Percentiles rank a stretch among this genome's conserved stretches.
Evolutionary conservation across 92 coral and sea anemone genomes (phyloP).

Genomic region (Siderastrea siderea): DNA sequence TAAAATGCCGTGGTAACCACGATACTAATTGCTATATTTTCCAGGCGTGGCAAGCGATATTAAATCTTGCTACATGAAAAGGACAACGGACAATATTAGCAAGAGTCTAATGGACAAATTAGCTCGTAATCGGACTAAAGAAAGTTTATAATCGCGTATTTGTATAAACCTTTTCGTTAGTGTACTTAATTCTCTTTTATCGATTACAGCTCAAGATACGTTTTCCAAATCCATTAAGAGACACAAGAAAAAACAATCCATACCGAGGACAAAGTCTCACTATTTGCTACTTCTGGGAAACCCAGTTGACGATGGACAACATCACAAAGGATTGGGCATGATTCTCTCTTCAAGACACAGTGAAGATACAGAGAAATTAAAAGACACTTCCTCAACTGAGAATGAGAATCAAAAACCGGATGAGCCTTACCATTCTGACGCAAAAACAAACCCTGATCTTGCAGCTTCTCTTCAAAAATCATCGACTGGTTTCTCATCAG

Average conservation of each 20-base stretch:
- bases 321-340: slow-evolving; percentile 38
- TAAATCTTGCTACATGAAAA: too few species aligned
- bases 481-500: slow-evolving; percentile 4
- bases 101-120: too few species aligned
- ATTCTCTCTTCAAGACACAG: slow-evolving; percentile 21
- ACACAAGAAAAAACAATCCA: slow-evolving; percentile 33
- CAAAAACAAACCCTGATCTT: background rate
- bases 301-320: slow-evolving; percentile 25
- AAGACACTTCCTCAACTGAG: background rate
- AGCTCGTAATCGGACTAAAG: too few species aligned
- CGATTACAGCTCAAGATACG: slow-evolving; percentile 7
- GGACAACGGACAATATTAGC: too few species aligned
- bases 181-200: background rate
- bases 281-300: slow-evolving; percentile 35
- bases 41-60: too few species aligned
- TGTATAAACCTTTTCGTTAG: background rate
- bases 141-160: too few species aligned
- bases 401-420: background rate
- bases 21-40: too few species aligned
- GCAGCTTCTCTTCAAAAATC: slow-evolving; percentile 26
- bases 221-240: slow-evolving; percentile 15
- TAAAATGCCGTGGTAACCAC: too few species aligned
- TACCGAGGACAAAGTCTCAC: slow-evolving; percentile 15
- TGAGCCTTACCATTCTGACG: background rate
- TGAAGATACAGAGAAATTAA: background rate